phyloP scores from a whole-genome alignment of 2,888 invertebrate genomes.

The Eumacrocentrus americanus region DNA sequence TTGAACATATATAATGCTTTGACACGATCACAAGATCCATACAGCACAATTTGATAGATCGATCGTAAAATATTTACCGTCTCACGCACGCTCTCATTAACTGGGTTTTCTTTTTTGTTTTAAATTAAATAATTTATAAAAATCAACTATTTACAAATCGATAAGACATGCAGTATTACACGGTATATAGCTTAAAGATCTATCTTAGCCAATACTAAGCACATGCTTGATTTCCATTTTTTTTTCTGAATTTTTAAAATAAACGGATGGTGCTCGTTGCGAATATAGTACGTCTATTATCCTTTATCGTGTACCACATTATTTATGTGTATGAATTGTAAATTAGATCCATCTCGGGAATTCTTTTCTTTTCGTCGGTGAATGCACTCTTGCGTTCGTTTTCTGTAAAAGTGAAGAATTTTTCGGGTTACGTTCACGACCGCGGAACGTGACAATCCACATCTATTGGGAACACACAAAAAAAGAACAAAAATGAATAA shows the following conservation, averaged over 20 bases:
- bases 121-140: constrained; percentile 56
- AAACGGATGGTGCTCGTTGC: constrained; percentile 51
- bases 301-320: constrained; percentile 29
- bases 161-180: constrained; percentile 54
- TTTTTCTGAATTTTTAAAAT: constrained; percentile 34
- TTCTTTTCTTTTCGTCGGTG: constrained; percentile 52
- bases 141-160: constrained; percentile 60
- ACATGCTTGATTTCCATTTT: constrained; percentile 30
- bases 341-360: constrained; percentile 51
- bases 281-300: constrained; percentile 48
- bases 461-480: constrained; percentile 48
- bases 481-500: constrained; percentile 46
- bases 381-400: constrained; percentile 55
- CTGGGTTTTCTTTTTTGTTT: constrained; percentile 20
- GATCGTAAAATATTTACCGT: constrained; percentile 5
- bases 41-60: constrained; percentile 6
- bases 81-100: constrained; percentile 16
- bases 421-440: constrained; percentile 50
- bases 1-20: neutral
- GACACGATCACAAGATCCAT: constrained; percentile 6
- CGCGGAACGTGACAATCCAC: constrained; percentile 51
- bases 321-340: constrained; percentile 53
- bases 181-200: constrained; percentile 36
- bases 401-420: constrained; percentile 57
- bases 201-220: constrained; percentile 39